Conservation (phyloP, 2,797 vertebrate genomes). For the Silurus lanzhouensis region DNA sequence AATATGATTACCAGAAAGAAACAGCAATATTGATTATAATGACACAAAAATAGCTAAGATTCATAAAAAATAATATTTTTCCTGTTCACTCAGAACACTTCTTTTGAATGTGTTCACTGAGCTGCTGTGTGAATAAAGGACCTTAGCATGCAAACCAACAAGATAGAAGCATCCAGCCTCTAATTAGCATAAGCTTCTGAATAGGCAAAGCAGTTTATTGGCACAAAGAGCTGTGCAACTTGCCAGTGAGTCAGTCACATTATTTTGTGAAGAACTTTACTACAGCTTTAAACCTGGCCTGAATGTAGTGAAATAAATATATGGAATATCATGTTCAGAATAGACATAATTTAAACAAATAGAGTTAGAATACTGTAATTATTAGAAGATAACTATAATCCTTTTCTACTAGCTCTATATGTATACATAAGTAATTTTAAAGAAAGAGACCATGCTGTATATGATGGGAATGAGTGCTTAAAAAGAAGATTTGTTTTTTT, state of each 20-base stretch:
- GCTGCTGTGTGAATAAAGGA: conserved; percentile 25
- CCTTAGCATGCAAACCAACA: conserved; percentile 58
- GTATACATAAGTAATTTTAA: neutral
- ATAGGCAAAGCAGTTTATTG: conserved; percentile 46
- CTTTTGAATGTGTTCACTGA: neutral
- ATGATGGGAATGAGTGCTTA: neutral
- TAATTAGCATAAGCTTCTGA: conserved; percentile 59
- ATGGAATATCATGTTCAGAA: neutral
- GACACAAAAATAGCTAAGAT: neutral
- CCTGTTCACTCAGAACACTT: conserved; percentile 17
- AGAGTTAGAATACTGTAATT: neutral
- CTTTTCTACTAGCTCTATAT: neutral
- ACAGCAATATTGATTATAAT: neutral
- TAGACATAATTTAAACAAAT: neutral
- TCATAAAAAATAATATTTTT: neutral
- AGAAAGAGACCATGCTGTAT: neutral
- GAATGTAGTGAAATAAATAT: neutral
- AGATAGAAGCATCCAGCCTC: conserved; percentile 26
- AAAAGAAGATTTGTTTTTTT: neutral
- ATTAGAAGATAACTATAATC: neutral
- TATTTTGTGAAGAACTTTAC: conserved; percentile 1
- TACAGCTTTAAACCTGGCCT: too few species aligned
- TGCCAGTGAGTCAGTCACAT: conserved; percentile 46
- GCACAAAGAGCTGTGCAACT: conserved; percentile 14
- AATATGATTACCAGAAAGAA: neutral